phyloP scores from a whole-genome alignment of 2,113 vertebrate genomes.

The Cyphotilapia sp. region DNA sequence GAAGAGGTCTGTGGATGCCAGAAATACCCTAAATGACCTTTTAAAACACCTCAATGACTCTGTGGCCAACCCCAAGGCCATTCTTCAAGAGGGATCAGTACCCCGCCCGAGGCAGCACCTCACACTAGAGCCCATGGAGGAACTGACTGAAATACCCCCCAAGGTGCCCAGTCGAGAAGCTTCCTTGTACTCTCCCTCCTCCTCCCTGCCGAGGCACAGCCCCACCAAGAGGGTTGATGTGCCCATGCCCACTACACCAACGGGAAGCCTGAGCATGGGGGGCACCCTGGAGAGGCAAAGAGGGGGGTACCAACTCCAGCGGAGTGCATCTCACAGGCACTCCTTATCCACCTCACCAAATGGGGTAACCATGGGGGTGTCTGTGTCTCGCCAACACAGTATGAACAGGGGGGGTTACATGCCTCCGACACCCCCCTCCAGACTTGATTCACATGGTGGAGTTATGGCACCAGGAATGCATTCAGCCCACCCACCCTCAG shows the following conservation, averaged over 20 bases:
- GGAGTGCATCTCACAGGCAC: constrained; percentile 92
- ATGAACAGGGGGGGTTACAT: constrained; percentile 88
- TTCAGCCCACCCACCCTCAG: constrained; percentile 81
- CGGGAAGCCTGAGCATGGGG: constrained; percentile 77
- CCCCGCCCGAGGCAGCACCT: constrained; percentile 85
- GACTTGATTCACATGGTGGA: constrained; percentile 90
- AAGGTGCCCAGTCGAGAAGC: constrained; percentile 94
- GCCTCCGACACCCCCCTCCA: constrained; percentile 81
- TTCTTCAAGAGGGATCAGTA: constrained; percentile 80
- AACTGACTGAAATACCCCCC: constrained; percentile 88
- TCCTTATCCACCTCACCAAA: constrained; percentile 92
- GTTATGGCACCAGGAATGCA: constrained; percentile 80
- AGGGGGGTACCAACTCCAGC: constrained; percentile 87
- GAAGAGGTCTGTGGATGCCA: constrained; percentile 88
- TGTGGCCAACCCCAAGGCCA: constrained; percentile 81
- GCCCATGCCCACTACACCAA: constrained; percentile 85
- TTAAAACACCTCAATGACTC: constrained; percentile 94
- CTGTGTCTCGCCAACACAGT: constrained; percentile 91
- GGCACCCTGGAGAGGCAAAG: constrained; percentile 88
- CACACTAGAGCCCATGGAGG: constrained; percentile 88
- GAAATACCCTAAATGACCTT: constrained; percentile 93
- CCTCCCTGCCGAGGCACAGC: constrained; percentile 91
- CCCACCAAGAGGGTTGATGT: constrained; percentile 96
- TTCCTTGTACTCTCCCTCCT: constrained; percentile 92
- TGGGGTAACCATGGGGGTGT: constrained; percentile 88